Conservation (phyloP, 2,113 vertebrate genomes). For the Crocuta crocuta region DNA sequence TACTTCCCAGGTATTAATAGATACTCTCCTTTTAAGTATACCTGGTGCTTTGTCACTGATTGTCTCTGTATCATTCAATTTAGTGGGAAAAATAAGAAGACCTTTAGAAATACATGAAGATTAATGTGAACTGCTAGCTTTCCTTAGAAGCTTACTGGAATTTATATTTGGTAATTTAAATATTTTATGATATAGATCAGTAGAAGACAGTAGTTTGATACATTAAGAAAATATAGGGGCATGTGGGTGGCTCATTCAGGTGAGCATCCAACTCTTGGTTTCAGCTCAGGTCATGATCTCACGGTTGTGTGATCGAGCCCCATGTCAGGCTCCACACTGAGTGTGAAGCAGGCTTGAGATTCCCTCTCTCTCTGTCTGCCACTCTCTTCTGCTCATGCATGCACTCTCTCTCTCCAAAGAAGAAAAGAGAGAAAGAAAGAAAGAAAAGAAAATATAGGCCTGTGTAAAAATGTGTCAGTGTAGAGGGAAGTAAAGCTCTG, state of each 20-base stretch:
- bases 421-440: too few species aligned
- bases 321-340: too few species aligned
- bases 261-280: too few species aligned
- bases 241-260: too few species aligned
- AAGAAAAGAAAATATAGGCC: too few species aligned
- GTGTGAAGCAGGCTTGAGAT: too few species aligned
- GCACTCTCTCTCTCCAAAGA: too few species aligned
- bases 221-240: neutral
- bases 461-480: neutral
- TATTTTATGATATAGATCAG: neutral
- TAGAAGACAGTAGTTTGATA: neutral
- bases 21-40: neutral
- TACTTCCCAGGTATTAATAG: neutral
- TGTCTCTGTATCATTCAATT: neutral
- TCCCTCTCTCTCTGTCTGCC: too few species aligned
- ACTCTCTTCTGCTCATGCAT: too few species aligned
- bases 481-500: neutral
- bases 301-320: too few species aligned
- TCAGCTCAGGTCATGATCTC: too few species aligned
- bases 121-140: slow-evolving; percentile 1
- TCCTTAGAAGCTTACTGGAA: neutral
- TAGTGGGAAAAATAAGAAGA: neutral
- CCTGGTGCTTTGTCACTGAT: neutral
- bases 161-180: neutral
- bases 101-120: slow-evolving; percentile 6